These are phyloP conservation scores for Drosophila melanosoma DNA, from an alignment of 2,888 invertebrate species.

Conservation along the genomic window DNA sequence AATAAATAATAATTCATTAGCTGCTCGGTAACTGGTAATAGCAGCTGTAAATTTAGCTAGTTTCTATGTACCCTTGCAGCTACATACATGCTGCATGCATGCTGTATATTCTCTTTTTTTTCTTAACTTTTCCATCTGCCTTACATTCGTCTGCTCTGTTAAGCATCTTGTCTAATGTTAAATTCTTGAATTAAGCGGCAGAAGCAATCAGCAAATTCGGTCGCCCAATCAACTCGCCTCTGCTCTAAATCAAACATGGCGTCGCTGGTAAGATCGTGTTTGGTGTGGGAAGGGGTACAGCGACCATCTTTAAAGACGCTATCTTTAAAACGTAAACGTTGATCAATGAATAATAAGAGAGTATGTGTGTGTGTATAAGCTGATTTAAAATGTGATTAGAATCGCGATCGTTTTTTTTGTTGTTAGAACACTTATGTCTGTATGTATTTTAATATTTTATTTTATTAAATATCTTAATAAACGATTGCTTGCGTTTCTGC, in stretches of 20 bases:
- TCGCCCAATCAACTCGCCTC: neutral
- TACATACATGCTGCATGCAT: too few relatives aligned
- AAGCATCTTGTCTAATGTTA: neutral
- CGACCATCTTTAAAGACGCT: neutral
- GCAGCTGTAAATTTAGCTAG: neutral
- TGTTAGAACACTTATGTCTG: neutral
- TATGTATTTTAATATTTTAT: neutral
- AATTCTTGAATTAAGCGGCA: neutral
- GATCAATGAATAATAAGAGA: neutral
- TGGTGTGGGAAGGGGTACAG: neutral
- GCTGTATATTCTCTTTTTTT: too few relatives aligned
- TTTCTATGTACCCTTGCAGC: neutral
- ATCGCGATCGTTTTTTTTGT: neutral
- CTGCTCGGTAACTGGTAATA: neutral
- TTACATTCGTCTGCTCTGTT: neutral
- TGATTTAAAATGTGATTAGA: neutral
- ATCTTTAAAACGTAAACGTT: neutral
- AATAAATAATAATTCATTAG: neutral
- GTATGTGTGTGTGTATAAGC: neutral
- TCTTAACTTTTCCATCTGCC: neutral
- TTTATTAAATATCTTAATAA: neutral
- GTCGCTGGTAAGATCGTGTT: neutral
- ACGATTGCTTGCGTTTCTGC: neutral
- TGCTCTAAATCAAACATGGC: neutral
- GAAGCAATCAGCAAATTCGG: neutral